These are phyloP conservation scores for Chloebia gouldiae DNA, from an alignment of 2,113 vertebrate genomes.

Conservation along the genomic window DNA sequence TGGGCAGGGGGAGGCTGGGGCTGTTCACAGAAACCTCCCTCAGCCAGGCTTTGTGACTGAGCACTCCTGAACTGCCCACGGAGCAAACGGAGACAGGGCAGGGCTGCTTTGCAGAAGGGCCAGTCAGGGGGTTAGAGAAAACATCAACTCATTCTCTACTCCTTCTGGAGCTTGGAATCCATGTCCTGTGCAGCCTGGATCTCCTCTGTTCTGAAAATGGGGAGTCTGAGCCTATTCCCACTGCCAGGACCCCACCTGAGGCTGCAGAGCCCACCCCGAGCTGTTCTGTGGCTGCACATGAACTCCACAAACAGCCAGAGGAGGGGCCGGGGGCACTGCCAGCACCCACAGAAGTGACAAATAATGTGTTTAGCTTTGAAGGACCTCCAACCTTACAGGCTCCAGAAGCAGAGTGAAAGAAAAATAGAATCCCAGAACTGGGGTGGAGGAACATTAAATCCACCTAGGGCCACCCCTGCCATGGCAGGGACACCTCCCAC, in stretches of 20 bases:
- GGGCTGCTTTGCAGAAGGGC: neutral
- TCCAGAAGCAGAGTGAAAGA: neutral
- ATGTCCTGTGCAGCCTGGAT: neutral
- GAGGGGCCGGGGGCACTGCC: neutral
- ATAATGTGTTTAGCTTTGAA: fast-evolving
- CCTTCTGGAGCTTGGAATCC: neutral
- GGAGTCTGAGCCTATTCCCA: fast-evolving
- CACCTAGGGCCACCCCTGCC: fast-evolving
- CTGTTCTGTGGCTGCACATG: fast-evolving
- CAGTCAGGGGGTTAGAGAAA: neutral
- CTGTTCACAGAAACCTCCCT: neutral
- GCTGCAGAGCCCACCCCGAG: neutral
- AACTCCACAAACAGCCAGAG: fast-evolving
- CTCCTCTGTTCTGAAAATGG: neutral
- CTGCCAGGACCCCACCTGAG: neutral
- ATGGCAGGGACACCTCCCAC: neutral
- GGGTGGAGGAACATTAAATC: neutral
- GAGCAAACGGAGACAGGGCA: neutral
- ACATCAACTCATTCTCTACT: neutral
- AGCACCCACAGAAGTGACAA: neutral
- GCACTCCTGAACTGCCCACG: neutral
- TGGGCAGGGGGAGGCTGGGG: no score
- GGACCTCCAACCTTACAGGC: neutral
- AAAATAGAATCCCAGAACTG: neutral
- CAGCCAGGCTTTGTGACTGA: neutral